Percentiles rank a stretch among this genome's conserved stretches.
phyloP scores from a whole-genome alignment of 23 tunicate genomes.

The Pegea sp. region DNA sequence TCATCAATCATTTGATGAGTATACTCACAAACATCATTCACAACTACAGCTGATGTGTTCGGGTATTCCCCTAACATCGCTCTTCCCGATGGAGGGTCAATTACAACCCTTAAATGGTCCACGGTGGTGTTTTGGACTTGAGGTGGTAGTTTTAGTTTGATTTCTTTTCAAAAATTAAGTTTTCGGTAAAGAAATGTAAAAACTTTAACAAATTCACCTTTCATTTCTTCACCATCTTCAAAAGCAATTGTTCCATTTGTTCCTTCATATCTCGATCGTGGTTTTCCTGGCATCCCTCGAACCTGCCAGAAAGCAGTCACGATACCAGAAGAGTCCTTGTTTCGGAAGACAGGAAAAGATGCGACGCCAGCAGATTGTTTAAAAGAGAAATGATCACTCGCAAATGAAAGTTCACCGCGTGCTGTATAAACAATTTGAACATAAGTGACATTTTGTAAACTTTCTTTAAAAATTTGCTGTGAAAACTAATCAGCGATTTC shows the following conservation, averaged over 20 bases:
- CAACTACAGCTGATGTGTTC: conserved; percentile 23
- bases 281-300: conserved; percentile 47
- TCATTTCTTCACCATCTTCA: conserved; percentile 37
- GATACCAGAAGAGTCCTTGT: conserved; percentile 24
- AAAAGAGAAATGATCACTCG: conserved; percentile 13
- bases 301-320: conserved; percentile 54
- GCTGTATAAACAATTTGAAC: conserved; percentile 14
- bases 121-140: conserved; percentile 21
- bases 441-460: too few species aligned
- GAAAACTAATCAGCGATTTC: too few species aligned
- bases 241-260: conserved; percentile 35
- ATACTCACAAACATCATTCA: conserved; percentile 60
- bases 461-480: too few species aligned
- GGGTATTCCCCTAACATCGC: conserved; percentile 56
- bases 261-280: conserved; percentile 56
- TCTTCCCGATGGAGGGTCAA: conserved; percentile 70
- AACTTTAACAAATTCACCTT: conserved; percentile 15
- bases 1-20: too few species aligned
- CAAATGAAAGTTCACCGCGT: conserved; percentile 37
- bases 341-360: conserved; percentile 43
- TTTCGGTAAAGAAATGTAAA: neutral
- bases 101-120: conserved; percentile 37
- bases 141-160: conserved; percentile 17
- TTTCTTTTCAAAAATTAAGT: conserved; percentile 2
- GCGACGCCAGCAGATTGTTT: conserved; percentile 58